Evolutionary conservation across 2,888 invertebrate species (phyloP), one percentile per base, ranked within the genome.

Genomic region (Micropterix aruncella): DNA sequence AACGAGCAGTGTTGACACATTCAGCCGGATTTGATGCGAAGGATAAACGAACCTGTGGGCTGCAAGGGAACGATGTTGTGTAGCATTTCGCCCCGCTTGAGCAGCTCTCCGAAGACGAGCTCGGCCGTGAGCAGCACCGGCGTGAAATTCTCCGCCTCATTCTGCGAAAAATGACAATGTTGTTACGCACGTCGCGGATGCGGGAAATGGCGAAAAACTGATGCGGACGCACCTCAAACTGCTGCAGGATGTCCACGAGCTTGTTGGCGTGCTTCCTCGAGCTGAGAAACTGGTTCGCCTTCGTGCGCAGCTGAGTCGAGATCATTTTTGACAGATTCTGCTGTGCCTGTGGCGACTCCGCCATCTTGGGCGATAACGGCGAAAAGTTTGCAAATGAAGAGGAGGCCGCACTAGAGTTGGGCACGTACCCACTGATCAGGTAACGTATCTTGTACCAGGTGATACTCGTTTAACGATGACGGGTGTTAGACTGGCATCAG

Each of bases 281-380:
- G 52, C 75, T 70, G 42, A 86, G 64, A 62, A 86, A 82, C 55
- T 81, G 81, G 53, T 79, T 79, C 40, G 82, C 83, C 60, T 80
- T 82, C 53, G 65, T 66, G 49, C 80, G 75, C 51, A 86, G 63
- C 55, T 79, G 70, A 56, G 79, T 77, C 44, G 79, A 74, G 60
- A 77, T 70, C 66, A 70, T 70, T 71, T 79, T 79, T 49, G 62
- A 52, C 49, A 62, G 41, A 19, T 4, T 4, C 9, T n/a, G 17
- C 40, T 47, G 44, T 42, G 42, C 40, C 40, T 47, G 44, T 42
- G 42, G 42, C 40, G 36, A 36, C 15, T 40, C 43, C 36, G 47
- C 44, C 47, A 47, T 47, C 9, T 27, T 46, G 37, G 7, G 38
- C 7, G 7, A 14, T 5, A 14, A 5, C 7, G 14, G 5, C 38